A percentile compares a stretch with the other conserved stretches of the same genome.
Evolutionary conservation across 2,113 vertebrate genomes (phyloP).

Genomic region (Mesembrinibis cayennensis): DNA sequence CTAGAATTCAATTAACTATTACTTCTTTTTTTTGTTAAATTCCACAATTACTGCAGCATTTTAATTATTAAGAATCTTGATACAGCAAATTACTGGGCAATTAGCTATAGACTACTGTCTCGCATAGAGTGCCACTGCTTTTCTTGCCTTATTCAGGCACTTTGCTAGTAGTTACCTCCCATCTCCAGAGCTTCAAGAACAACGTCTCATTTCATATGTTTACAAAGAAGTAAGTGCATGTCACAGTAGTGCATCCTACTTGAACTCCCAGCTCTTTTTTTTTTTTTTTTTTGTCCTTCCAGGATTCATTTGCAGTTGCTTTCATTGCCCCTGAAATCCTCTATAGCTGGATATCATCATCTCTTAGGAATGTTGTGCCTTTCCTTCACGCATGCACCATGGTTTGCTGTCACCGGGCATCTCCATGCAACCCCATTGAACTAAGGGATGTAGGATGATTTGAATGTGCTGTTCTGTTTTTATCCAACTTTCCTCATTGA

Average conservation of each 20-base stretch:
- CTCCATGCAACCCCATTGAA: fast-evolving
- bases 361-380: not conserved
- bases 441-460: fast-evolving
- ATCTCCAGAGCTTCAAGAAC: not conserved
- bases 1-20: not conserved
- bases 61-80: not conserved
- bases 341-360: too few relatives aligned
- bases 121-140: not conserved
- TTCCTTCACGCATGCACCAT: fast-evolving
- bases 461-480: not conserved
- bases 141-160: not conserved
- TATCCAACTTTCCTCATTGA: not conserved
- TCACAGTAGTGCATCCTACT: not conserved
- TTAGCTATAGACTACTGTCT: not conserved
- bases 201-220: not conserved
- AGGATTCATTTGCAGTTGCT: not conserved
- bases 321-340: not conserved
- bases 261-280: not conserved
- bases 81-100: not conserved
- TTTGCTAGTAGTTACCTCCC: not conserved
- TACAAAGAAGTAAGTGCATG: not conserved
- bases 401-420: not conserved
- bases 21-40: not conserved
- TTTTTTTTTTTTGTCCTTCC: not conserved
- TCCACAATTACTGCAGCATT: not conserved